Evolutionary conservation across 2,888 invertebrate genomes (phyloP).

Genomic region (Conus canariensis): DNA sequence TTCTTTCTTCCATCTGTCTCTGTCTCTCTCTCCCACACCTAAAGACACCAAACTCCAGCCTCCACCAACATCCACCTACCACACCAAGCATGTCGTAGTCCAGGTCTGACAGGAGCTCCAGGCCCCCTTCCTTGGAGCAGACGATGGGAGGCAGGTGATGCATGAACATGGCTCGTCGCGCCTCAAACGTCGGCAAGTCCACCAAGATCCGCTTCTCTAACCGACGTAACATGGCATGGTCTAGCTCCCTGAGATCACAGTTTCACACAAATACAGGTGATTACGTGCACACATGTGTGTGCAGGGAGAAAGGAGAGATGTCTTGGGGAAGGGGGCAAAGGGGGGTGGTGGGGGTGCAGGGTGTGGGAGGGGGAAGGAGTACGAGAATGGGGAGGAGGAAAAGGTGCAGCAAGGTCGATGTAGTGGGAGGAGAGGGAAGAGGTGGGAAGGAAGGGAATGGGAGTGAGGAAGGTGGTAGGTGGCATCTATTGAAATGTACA

Average conservation of each 20-base stretch:
- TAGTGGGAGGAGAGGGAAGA: too few species aligned
- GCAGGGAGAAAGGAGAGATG: too few species aligned
- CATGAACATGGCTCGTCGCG: slow-evolving; percentile 86
- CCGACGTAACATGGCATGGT: slow-evolving; percentile 91
- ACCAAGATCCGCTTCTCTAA: slow-evolving; percentile 92
- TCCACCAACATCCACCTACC: slow-evolving; percentile 57
- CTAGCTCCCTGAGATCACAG: slow-evolving; percentile 86
- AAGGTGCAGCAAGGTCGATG: too few species aligned
- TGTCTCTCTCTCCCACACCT: neutral
- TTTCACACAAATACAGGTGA: neutral
- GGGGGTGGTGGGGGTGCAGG: neutral
- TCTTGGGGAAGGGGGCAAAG: neutral
- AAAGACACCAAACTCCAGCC: neutral
- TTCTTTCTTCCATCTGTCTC: too few species aligned
- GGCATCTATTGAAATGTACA: too few species aligned
- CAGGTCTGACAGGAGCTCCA: slow-evolving; percentile 79
- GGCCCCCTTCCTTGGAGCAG: slow-evolving; percentile 75
- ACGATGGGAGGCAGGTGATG: slow-evolving; percentile 79
- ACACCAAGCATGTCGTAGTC: slow-evolving; percentile 79
- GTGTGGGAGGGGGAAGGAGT: too few species aligned
- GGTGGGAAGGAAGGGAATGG: too few species aligned
- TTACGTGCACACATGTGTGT: too few species aligned
- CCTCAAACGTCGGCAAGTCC: slow-evolving; percentile 86
- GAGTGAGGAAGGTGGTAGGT: too few species aligned
- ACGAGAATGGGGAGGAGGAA: too few species aligned